Base-by-base conservation (phyloP, 1,140 invertebrate species). In the Argopecten irradians region DNA sequence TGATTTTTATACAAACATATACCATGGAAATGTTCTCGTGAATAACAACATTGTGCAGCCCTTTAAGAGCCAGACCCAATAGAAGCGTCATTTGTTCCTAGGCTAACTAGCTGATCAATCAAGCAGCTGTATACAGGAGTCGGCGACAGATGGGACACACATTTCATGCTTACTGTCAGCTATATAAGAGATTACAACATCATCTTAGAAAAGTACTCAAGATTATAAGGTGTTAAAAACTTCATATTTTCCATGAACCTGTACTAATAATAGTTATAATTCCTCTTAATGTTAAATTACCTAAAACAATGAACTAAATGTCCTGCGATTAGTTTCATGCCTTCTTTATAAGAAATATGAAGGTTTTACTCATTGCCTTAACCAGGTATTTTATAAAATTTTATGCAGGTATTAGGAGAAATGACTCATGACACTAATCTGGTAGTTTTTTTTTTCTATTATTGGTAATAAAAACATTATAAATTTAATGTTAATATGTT, bases 101-200 rank as follows among this genome's bases (percentile, higher is more conserved):
- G 28, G 55, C 55, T 71, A 71, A 71, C 55, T 71, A 71, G 55
- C 55, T 71, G 55, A 71, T 71, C 55, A 71, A 71, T 71, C 55
- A 71, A 28, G 22, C 55, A 71, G 55, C 55, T 71, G 55, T 71
- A 71, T 71, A 22, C 55, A 71, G n/a, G 55, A 71, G 55, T n/a
- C n/a, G 1, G 55, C 13, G 16, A 71, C 55, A 71, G 55, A 71
- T 71, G 55, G 22, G 55, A 39, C 36, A 11, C 1, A 71, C n/a
- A 3, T 71, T 71, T 28, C n/a, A 71, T n/a, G 55, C 43, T 16
- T 46, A 19, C 55, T 71, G 55, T 28, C 11, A 28, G 28, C n/a
- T n/a, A 71, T 71, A 28, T n/a, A 8, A 11, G 36, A n/a, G 55
- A 71, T 71, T 71, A 71, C 55, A 71, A 71, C 55, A 71, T 28